phyloP scores from a whole-genome alignment of 2,113 vertebrate genomes.

The Rafetus swinhoei region DNA sequence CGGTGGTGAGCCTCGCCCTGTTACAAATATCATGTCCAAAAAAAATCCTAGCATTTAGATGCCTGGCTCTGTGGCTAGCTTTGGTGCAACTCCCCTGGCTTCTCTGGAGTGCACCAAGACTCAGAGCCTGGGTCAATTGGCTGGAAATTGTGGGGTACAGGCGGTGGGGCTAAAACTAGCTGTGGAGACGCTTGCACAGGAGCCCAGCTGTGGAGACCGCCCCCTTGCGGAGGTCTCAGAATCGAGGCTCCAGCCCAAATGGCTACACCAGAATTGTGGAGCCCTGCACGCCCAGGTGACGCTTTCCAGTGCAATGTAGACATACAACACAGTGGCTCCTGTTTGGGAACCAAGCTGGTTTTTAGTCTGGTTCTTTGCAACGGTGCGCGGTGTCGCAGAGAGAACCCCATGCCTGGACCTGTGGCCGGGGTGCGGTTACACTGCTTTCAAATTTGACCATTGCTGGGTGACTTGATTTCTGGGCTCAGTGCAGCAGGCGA shows the following conservation, averaged over 20 bases:
- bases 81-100: background rate
- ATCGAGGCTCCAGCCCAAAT: no score
- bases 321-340: background rate
- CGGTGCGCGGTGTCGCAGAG: background rate
- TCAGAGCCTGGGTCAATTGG: no score
- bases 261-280: no score
- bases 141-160: no score
- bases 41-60: background rate
- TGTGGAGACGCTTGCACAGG: no score
- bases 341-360: background rate
- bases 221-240: no score
- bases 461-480: background rate
- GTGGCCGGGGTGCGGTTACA: no score
- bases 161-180: no score
- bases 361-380: background rate
- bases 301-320: no score
- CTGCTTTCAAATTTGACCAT: background rate
- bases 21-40: background rate
- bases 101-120: background rate
- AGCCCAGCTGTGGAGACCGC: no score
- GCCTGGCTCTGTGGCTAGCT: background rate
- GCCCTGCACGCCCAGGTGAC: no score
- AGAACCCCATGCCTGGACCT: background rate
- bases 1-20: no score
- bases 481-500: background rate